Evolutionary conservation across 2,797 vertebrate species (phyloP).

Genomic region (Glyptemys insculpta): DNA sequence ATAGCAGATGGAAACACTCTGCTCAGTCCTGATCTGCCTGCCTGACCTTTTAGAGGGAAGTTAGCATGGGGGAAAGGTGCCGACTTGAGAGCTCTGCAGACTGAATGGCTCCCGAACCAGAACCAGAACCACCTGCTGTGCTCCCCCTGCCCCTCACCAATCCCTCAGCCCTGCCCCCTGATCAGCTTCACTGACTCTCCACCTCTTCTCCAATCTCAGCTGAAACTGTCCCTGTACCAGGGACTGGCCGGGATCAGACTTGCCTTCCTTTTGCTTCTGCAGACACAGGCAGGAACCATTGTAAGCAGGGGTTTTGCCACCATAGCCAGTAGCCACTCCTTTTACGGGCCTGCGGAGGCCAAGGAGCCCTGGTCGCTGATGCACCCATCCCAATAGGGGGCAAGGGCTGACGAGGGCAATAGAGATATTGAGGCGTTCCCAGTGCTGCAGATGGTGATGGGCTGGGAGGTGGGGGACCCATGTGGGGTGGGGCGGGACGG

Average conservation of each 20-base stretch:
- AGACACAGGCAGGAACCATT: neutral
- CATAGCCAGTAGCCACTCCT: neutral
- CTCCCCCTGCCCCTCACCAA: neutral
- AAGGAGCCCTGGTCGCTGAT: neutral
- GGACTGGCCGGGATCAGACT: neutral
- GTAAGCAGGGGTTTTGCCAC: neutral
- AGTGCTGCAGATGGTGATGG: neutral
- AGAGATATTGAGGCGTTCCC: neutral
- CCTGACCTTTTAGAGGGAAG: neutral
- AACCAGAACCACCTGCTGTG: neutral
- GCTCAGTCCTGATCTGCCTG: neutral
- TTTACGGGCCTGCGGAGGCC: neutral
- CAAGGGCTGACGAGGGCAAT: neutral
- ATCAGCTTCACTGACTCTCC: neutral
- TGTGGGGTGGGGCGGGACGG: neutral
- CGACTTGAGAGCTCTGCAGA: neutral
- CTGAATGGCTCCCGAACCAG: neutral
- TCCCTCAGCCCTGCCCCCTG: neutral
- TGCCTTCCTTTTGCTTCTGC: neutral
- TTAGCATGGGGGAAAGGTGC: neutral
- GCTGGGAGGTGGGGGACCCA: neutral
- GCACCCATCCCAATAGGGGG: neutral
- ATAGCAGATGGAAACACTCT: neutral
- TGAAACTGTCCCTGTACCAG: neutral
- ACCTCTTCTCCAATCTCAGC: neutral